These are phyloP conservation scores for Oasisia sp. DNA, from an alignment of 2,888 invertebrate species.

Conservation along the genomic window DNA sequence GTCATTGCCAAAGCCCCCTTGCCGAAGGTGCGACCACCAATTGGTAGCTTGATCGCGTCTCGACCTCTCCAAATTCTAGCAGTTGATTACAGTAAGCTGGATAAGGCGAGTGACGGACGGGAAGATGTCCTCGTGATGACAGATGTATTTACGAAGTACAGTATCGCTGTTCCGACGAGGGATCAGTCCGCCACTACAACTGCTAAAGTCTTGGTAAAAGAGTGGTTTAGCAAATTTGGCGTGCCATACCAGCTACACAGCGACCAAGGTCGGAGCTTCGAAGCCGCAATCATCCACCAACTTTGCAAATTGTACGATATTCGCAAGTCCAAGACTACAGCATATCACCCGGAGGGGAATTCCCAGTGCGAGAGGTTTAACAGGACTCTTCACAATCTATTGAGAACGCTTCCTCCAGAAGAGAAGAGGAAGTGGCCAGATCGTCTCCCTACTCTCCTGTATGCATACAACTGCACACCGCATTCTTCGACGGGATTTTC, in stretches of 20 bases:
- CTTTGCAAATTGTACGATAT: constrained; percentile 21
- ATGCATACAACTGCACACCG: constrained; percentile 30
- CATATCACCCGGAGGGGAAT: constrained; percentile 37
- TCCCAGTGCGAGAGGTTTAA: constrained; percentile 45
- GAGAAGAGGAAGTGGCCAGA: constrained; percentile 40
- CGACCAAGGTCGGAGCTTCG: no score
- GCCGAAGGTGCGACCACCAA: not conserved
- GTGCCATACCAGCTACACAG: constrained; percentile 26
- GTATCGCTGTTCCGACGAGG: constrained; percentile 33
- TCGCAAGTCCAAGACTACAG: constrained; percentile 22
- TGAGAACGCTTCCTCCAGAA: constrained; percentile 35
- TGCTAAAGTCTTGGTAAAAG: constrained; percentile 36
- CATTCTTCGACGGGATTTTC: constrained; percentile 24
- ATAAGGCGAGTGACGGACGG: constrained; percentile 31
- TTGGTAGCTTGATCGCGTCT: constrained; percentile 22
- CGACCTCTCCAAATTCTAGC: constrained; percentile 38
- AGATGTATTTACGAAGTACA: constrained; percentile 39
- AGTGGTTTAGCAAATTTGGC: constrained; percentile 39
- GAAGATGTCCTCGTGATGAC: constrained; percentile 40
- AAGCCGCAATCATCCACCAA: constrained; percentile 13
- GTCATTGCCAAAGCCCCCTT: constrained; percentile 27
- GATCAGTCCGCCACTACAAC: constrained; percentile 37
- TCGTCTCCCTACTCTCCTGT: constrained; percentile 39
- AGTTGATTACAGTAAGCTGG: constrained; percentile 37
- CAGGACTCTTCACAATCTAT: constrained; percentile 39